A percentile compares a stretch with the other conserved stretches of the same genome.
Evolutionary conservation across 1,140 invertebrate genomes (phyloP).

Genomic region (Ladona fulva): DNA sequence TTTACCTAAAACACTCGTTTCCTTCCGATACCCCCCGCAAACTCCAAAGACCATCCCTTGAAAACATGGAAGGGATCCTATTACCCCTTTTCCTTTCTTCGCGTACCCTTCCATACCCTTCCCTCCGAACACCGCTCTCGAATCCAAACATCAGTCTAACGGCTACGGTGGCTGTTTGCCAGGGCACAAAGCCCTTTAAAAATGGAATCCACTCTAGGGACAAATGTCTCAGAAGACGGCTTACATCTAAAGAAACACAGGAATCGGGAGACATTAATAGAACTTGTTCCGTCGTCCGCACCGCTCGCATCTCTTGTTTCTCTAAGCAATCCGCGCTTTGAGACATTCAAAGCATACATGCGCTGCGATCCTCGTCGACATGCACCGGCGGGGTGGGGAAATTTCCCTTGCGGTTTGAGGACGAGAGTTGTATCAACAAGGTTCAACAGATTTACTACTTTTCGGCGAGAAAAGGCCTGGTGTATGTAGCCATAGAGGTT

Average conservation of each 20-base stretch:
- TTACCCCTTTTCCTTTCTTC: background rate
- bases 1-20: no score
- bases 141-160: background rate
- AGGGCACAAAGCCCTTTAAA: background rate
- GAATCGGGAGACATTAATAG: background rate
- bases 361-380: background rate
- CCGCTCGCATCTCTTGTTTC: background rate
- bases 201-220: background rate
- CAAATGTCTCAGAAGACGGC: background rate
- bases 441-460: no score
- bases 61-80: background rate
- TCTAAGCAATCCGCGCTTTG: background rate
- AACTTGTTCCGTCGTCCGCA: background rate
- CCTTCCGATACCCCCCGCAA: background rate
- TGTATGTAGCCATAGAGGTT: no score
- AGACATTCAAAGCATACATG: background rate
- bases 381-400: no score
- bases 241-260: conserved; percentile 1
- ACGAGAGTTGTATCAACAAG: no score
- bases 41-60: background rate
- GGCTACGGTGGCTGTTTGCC: background rate
- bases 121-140: background rate
- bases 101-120: background rate
- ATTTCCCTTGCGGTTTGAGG: background rate
- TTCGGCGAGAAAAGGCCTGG: no score